Base-by-base conservation (phyloP, 2,888 invertebrate species). In the Cerceris ruficornis region DNA sequence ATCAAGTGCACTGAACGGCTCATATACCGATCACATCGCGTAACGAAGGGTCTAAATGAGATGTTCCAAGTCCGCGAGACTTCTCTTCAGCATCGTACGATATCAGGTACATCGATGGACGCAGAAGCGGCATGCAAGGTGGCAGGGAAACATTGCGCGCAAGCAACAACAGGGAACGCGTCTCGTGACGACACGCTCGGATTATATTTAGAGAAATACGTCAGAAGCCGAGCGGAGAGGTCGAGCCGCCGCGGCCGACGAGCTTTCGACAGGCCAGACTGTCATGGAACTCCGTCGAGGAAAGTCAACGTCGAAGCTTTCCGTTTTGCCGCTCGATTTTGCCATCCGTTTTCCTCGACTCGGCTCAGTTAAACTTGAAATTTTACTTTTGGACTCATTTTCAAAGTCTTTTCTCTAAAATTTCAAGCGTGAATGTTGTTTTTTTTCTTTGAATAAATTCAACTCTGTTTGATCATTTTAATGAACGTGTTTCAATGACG, bases 121-220 rank as follows among this genome's bases (percentile, higher is more conserved):
- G 61, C 69, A 76, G 76, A 61, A 2, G 60, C 39, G n/a, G 11
- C 39, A 9, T 9, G 7, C 13, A 11, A 7, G 42, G 64, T 7
- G 28, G 7, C 8, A 41, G 62, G 66, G 59, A 61, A 28, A 50
- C 13, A 65, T 66, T 59, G 41, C n/a, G 59, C 52, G 67, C 28
- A 42, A 13, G 1, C 13, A 55, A 55, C 55, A 61, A 77, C 66
- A 50, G 52, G 60, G 54, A 46, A 50, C 52, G 57, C 62, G 15
- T 14, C 50, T 42, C 52, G 78, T 78, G 81, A 82, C 83, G 85
- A 80, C 73, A 81, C 65, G 75, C 76, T 73, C 62, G 66, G 81
- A 79, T 87, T 87, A 86, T 86, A 87, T 87, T 86, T 86, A 87
- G 86, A 82, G 75, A 83, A 83, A 86, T 83, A 85, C 87, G 85